Percentiles rank a stretch among this genome's conserved stretches.
These are phyloP conservation scores for Drosophila niveifrons DNA, from an alignment of 2,888 invertebrate species.

Conservation along the genomic window DNA sequence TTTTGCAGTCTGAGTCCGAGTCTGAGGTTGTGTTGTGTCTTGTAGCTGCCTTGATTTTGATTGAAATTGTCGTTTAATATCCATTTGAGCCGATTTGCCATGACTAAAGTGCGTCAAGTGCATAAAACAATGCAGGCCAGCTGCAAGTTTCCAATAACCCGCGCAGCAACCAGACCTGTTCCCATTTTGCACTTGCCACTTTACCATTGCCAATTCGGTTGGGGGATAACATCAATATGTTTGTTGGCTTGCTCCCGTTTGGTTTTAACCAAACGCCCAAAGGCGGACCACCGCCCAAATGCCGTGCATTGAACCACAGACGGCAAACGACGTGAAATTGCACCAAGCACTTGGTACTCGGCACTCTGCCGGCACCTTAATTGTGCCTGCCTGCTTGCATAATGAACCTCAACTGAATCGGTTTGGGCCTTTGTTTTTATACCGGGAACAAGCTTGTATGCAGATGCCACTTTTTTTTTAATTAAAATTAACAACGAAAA, in stretches of 20 bases:
- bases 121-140: constrained; percentile 53
- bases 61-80: constrained; percentile 77
- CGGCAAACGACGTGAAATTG: constrained; percentile 17
- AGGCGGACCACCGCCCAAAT: constrained; percentile 33
- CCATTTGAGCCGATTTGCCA: constrained; percentile 65
- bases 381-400: constrained; percentile 45
- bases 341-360: background rate
- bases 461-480: background rate
- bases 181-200: constrained; percentile 30
- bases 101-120: constrained; percentile 52
- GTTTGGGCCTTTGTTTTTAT: background rate
- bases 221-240: constrained; percentile 6
- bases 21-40: constrained; percentile 15
- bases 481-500: constrained; percentile 10
- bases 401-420: constrained; percentile 18
- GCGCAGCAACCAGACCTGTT: constrained; percentile 55
- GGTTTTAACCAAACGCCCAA: constrained; percentile 37
- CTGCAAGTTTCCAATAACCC: constrained; percentile 57
- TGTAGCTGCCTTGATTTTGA: constrained; percentile 46
- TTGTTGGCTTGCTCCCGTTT: constrained; percentile 52
- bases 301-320: constrained; percentile 63
- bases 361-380: constrained; percentile 38
- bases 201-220: constrained; percentile 45
- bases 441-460: constrained; percentile 6
- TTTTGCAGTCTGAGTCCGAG: constrained; percentile 3